Evolutionary conservation across 2,888 invertebrate species (phyloP).

Genomic region (Nephrotoma flavescens): DNA sequence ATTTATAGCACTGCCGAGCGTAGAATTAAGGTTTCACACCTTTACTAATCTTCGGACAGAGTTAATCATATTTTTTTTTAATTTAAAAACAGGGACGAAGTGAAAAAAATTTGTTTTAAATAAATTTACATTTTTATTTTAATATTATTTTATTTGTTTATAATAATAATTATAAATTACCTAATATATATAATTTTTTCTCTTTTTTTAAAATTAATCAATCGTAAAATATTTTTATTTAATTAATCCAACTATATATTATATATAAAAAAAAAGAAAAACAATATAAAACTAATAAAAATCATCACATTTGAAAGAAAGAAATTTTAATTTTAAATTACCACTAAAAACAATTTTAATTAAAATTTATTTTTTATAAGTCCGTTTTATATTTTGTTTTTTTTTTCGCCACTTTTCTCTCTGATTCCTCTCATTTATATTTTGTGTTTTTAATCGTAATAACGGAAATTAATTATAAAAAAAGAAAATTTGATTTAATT

Average conservation of each 20-base stretch:
- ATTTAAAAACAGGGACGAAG: neutral
- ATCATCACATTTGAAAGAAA: neutral
- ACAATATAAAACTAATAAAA: neutral
- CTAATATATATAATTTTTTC: neutral
- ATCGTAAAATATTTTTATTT: neutral
- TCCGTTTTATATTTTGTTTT: neutral
- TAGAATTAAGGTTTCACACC: neutral
- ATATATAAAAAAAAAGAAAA: neutral
- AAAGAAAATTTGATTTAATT: neutral
- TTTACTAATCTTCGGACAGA: neutral
- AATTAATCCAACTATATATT: neutral
- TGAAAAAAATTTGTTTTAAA: neutral
- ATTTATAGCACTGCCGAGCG: too few species aligned
- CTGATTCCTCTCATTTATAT: neutral
- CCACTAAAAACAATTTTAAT: neutral
- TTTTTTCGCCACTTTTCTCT: neutral
- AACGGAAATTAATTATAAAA: neutral
- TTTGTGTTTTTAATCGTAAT: neutral
- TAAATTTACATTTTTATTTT: neutral
- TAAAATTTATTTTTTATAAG: neutral
- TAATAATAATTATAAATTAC: neutral
- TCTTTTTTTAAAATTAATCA: neutral
- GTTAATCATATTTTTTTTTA: neutral
- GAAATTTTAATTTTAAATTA: neutral
- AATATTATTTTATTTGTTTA: neutral